These are phyloP conservation scores for Helicolenus hilgendorfi DNA, from an alignment of 2,797 vertebrate genomes.

Conservation along the genomic window DNA sequence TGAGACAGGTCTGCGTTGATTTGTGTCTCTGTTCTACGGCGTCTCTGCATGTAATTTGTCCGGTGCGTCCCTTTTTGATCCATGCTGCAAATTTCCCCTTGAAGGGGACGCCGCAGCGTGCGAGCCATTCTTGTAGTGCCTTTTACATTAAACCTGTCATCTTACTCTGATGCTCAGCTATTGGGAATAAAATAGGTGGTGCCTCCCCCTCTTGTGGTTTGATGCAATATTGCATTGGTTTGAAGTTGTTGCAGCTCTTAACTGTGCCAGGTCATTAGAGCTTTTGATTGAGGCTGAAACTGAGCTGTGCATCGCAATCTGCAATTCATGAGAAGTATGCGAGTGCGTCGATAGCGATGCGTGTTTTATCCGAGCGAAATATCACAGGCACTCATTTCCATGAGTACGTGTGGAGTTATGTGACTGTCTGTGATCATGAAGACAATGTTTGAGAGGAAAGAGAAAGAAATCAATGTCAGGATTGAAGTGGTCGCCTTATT, in stretches of 20 bases:
- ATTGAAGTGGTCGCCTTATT: slow-evolving; percentile 79
- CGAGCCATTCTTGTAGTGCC: slow-evolving; percentile 22
- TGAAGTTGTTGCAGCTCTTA: slow-evolving; percentile 32
- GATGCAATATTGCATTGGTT: slow-evolving; percentile 75
- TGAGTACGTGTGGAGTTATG: slow-evolving; percentile 48
- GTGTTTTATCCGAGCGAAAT: slow-evolving; percentile 25
- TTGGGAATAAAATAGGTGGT: slow-evolving; percentile 73
- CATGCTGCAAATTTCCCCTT: slow-evolving; percentile 51
- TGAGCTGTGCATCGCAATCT: slow-evolving; percentile 32
- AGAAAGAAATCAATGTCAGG: slow-evolving; percentile 78
- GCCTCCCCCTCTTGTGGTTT: slow-evolving; percentile 83
- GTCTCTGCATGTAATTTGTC: slow-evolving; percentile 58
- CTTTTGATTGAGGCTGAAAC: slow-evolving; percentile 25
- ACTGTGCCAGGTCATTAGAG: slow-evolving; percentile 43
- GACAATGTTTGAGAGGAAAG: slow-evolving; percentile 59
- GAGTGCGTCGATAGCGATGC: background rate
- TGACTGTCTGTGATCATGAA: slow-evolving; percentile 54
- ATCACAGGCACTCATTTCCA: slow-evolving; percentile 32
- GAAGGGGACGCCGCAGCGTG: slow-evolving; percentile 9
- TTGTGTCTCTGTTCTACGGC: slow-evolving; percentile 69
- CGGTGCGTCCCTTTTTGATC: slow-evolving; percentile 40
- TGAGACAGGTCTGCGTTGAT: slow-evolving; percentile 61
- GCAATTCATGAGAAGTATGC: slow-evolving; percentile 17
- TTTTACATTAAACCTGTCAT: slow-evolving; percentile 59
- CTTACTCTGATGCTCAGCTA: slow-evolving; percentile 48